phyloP scores from a whole-genome alignment of 2,113 vertebrate species.

The Limnothrissa miodon region DNA sequence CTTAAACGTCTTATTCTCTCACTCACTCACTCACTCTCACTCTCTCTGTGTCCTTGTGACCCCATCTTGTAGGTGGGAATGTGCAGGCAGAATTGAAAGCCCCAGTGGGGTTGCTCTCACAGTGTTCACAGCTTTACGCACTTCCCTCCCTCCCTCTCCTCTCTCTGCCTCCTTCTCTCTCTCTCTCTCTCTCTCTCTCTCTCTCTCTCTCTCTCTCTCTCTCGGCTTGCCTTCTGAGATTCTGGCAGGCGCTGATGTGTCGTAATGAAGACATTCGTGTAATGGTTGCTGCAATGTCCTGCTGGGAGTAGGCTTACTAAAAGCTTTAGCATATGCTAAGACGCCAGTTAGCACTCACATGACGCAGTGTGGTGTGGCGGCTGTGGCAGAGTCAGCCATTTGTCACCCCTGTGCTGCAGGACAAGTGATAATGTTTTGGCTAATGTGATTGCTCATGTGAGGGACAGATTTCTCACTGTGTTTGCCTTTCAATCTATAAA shows the following conservation, averaged over 20 bases:
- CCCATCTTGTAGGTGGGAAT: neutral
- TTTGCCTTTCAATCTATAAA: no score
- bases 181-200: neutral
- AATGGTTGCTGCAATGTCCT: neutral
- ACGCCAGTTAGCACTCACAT: neutral
- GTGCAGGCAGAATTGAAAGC: neutral
- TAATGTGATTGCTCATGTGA: neutral
- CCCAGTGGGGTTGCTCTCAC: neutral
- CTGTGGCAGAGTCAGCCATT: neutral
- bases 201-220: conserved; percentile 30
- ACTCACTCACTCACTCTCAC: neutral
- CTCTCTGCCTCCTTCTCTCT: neutral
- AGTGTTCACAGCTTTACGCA: neutral
- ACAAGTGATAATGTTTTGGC: neutral
- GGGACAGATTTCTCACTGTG: neutral
- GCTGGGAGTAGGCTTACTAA: neutral
- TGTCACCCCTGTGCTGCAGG: neutral
- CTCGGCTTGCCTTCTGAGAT: conserved; percentile 28
- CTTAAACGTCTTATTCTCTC: neutral
- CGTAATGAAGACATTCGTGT: conserved; percentile 40
- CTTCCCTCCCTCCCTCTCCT: neutral
- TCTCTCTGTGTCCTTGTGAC: neutral
- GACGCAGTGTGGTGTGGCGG: neutral
- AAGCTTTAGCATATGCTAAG: neutral
- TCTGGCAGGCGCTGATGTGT: conserved; percentile 23